Conservation (phyloP, 2,888 invertebrate species). For the Diplazon laetatorius region DNA sequence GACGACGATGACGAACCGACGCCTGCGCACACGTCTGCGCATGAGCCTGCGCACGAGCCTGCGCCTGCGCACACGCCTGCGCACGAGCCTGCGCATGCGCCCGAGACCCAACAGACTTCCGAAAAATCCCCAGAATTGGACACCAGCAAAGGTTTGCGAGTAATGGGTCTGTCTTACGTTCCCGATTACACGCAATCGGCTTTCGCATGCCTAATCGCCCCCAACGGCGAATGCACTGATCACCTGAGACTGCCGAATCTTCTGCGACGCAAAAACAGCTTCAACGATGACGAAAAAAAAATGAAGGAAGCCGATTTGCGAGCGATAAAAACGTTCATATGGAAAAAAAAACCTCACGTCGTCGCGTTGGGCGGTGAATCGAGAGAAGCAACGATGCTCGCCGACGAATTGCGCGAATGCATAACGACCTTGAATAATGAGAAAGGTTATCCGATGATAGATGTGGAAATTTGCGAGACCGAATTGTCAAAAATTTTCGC, state of each 20-base stretch:
- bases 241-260: conserved; percentile 93
- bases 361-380: conserved; percentile 95
- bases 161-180: conserved; percentile 93
- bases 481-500: conserved; percentile 95
- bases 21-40: neutral
- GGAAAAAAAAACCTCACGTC: conserved; percentile 95
- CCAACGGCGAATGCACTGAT: conserved; percentile 95
- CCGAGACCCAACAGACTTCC: conserved; percentile 83
- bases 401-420: conserved; percentile 89
- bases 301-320: conserved; percentile 87
- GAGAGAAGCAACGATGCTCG: conserved; percentile 90
- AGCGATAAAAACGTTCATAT: conserved; percentile 90
- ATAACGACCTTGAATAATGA: conserved; percentile 89
- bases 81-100: neutral
- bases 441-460: conserved; percentile 92
- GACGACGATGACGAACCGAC: conserved; percentile 23
- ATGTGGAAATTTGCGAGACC: conserved; percentile 95
- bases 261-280: conserved; percentile 89
- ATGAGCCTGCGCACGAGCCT: neutral
- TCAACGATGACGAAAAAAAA: conserved; percentile 86
- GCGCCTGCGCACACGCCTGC: neutral
- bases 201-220: conserved; percentile 92
- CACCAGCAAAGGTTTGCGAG: conserved; percentile 90
- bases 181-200: conserved; percentile 92
- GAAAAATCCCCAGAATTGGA: conserved; percentile 97